Conservation (phyloP, 2,888 invertebrate species). For the Microctonus aethiopoides region DNA sequence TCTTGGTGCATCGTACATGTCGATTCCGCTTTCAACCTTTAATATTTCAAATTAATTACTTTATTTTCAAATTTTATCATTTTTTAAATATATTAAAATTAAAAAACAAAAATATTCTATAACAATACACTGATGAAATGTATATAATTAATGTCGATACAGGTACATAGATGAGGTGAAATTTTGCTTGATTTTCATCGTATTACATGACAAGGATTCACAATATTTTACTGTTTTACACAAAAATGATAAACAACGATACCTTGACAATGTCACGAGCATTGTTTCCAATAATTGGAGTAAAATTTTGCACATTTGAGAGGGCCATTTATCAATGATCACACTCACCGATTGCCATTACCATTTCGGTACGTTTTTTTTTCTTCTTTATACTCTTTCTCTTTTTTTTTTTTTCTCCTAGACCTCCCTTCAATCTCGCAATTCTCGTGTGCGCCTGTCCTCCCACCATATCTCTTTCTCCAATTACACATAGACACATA, state of each 20-base stretch:
- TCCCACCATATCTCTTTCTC: constrained; percentile 27
- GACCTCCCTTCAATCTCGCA: constrained; percentile 18
- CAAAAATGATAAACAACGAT: constrained; percentile 34
- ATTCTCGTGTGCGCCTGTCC: constrained; percentile 42
- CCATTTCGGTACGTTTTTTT: constrained; percentile 38
- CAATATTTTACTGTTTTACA: too few relatives aligned
- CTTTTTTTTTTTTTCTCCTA: constrained; percentile 14
- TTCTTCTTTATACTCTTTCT: background rate
- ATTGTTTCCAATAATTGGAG: constrained; percentile 60
- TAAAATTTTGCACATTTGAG: constrained; percentile 60
- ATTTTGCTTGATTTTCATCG: background rate
- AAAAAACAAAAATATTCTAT: too few relatives aligned
- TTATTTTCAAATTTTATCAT: too few relatives aligned
- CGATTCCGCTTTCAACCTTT: constrained; percentile 56
- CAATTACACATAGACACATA: constrained; percentile 20
- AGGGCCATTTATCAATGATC: constrained; percentile 57
- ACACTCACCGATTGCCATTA: constrained; percentile 56
- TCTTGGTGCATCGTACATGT: constrained; percentile 60
- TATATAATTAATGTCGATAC: too few relatives aligned
- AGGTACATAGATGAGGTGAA: too few relatives aligned
- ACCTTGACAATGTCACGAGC: constrained; percentile 57
- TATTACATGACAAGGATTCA: background rate
- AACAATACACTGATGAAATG: too few relatives aligned
- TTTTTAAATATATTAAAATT: too few relatives aligned
- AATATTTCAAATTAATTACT: background rate